These are phyloP conservation scores for Aphelenchoides bicaudatus DNA, from an alignment of 2,888 invertebrate genomes.

Conservation along the genomic window DNA sequence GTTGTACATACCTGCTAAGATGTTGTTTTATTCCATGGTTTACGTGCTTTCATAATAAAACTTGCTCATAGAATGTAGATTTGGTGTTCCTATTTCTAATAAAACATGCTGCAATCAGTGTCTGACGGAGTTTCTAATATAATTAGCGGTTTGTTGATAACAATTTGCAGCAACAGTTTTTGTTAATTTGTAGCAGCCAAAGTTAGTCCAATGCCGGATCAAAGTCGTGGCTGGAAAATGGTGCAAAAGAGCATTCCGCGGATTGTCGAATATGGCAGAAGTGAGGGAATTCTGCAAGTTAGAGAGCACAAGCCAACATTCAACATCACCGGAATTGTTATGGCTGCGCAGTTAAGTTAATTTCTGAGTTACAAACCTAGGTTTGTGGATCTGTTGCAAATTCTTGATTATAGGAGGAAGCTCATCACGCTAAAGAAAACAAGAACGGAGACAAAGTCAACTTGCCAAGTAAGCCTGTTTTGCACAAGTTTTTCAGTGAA, in stretches of 20 bases:
- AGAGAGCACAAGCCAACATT: conserved; percentile 35
- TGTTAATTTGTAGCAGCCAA: background rate
- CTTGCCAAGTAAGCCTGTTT: no score
- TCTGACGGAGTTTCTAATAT: conserved; percentile 49
- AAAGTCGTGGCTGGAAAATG: conserved; percentile 48
- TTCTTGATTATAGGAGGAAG: no score
- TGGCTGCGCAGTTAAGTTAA: conserved; percentile 56
- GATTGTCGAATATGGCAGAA: conserved; percentile 57
- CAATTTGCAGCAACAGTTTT: background rate
- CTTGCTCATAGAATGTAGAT: no score
- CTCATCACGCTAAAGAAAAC: conserved; percentile 46
- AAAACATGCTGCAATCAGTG: conserved; percentile 53
- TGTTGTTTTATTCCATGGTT: no score
- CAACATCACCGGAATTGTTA: conserved; percentile 56
- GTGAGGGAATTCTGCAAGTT: conserved; percentile 56
- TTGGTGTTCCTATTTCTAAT: no score
- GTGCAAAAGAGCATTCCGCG: conserved; percentile 54
- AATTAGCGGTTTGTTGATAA: conserved; percentile 28
- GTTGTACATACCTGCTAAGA: no score
- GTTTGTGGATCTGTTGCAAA: no score
- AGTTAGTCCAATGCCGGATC: background rate
- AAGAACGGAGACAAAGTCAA: conserved; percentile 54
- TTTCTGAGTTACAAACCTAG: no score
- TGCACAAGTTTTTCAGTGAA: no score
- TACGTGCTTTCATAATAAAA: no score